Evolutionary conservation across 2,113 vertebrate species (phyloP), one percentile per base, ranked within the genome.

Genomic region (Symphodus melops): DNA sequence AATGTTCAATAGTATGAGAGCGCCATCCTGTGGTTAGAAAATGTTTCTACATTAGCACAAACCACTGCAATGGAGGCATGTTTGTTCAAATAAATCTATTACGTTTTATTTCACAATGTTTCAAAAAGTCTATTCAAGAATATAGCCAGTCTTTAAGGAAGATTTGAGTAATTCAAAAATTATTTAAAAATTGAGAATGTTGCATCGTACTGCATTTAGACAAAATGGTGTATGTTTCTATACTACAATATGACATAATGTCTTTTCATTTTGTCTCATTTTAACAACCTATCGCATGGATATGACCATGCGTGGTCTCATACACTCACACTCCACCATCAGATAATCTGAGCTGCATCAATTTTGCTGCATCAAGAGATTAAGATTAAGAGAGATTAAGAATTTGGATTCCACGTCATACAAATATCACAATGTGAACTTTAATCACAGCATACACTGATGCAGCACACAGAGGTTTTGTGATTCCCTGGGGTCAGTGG

Each of bases 361-460:
- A 69, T 77, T 70, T 76, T 74, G 58, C 62, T 53, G 41, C 73
- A 84, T 73, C 56, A 52, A 81, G 49, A 86, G 90, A 88, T 89
- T 86, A 88, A 86, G 88, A 91, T 85, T 83, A 87, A 65, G 60
- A 37, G 33, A 69, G 87, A 89, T 90, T 83, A 82, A 75, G 81
- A 76, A 76, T 81, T 78, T 48, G 36, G 54, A 75, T 41, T 46
- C 49, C 28, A 55, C 55, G 28, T 75, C 75, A 76, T 52, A 21
- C 72, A 76, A 77, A 79, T 62, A 69, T 77, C 68, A 81, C 73
- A 79, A 51, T 73, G 76, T 77, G 74, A 72, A 65, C 49, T 8
- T 75, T 86, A 81, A 81, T 86, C 68, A 87, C 75, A 70, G 81
- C 39, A 28, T 4, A 37, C 51, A 59, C 41, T 55, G 59, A 74